phyloP scores from a whole-genome alignment of 2,113 vertebrate species.

The Balaeniceps rex region DNA sequence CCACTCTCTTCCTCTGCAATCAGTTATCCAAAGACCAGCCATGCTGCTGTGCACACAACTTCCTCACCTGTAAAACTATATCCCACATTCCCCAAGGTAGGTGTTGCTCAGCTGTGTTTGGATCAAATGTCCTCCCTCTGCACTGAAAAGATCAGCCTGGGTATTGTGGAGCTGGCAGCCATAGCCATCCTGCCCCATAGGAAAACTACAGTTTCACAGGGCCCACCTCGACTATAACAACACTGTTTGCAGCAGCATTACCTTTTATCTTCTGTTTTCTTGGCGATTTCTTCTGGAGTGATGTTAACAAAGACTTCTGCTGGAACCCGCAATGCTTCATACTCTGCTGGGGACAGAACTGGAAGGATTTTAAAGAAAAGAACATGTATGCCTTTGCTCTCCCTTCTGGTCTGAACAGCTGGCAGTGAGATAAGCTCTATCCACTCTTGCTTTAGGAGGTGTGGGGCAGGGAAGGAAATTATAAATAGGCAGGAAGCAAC shows the following conservation, averaged over 20 bases:
- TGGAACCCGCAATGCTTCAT: slow-evolving; percentile 73
- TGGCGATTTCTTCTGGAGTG: slow-evolving; percentile 76
- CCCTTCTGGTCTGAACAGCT: background rate
- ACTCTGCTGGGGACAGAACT: slow-evolving; percentile 85
- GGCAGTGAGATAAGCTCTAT: background rate
- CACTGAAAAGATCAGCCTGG: background rate
- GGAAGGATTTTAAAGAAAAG: slow-evolving; percentile 63
- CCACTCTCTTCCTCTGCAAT: background rate
- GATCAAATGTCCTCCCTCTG: rapidly evolving
- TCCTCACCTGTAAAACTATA: background rate
- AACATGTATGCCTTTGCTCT: background rate
- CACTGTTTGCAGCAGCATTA: slow-evolving; percentile 5
- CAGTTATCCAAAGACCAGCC: background rate
- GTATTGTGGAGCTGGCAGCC: rapidly evolving
- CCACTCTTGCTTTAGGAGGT: background rate
- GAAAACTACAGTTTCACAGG: background rate
- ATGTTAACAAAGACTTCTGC: slow-evolving; percentile 75
- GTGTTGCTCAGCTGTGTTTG: rapidly evolving
- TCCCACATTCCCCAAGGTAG: rapidly evolving
- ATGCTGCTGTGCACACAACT: background rate
- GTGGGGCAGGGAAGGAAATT: background rate
- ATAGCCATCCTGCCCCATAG: background rate
- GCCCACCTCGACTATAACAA: background rate
- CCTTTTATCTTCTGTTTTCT: slow-evolving; percentile 78
- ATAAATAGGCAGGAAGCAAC: background rate